phyloP scores from a whole-genome alignment of 1,140 invertebrate species.

The Drosophila funebris region DNA sequence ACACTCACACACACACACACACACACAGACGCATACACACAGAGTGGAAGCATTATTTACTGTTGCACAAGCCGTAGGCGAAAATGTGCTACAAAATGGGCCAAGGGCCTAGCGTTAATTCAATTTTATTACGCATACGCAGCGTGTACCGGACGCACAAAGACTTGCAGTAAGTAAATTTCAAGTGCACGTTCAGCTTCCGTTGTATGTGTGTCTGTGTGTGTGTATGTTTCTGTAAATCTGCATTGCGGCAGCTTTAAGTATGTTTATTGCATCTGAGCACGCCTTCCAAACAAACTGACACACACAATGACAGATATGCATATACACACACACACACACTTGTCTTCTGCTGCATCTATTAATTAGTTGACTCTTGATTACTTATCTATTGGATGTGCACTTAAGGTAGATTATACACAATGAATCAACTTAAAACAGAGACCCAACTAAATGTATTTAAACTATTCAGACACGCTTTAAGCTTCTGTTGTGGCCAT shows the following conservation, averaged over 20 bases:
- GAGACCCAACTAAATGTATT: not conserved
- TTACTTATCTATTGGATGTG: constrained; percentile 17
- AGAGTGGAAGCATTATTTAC: constrained; percentile 39
- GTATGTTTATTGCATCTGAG: constrained; percentile 1
- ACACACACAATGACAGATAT: not conserved
- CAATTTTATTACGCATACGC: constrained; percentile 76
- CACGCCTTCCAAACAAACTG: constrained; percentile 9
- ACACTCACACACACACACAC: not conserved
- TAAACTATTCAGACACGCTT: not conserved
- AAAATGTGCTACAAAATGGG: constrained; percentile 51
- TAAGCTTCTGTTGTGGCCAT: no score
- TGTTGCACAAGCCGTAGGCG: constrained; percentile 29
- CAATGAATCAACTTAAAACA: not conserved
- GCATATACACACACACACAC: not conserved
- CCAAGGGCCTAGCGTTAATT: constrained; percentile 57
- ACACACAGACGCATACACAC: not conserved
- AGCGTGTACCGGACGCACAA: constrained; percentile 34
- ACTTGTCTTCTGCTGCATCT: constrained; percentile 7
- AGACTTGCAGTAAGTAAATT: constrained; percentile 47
- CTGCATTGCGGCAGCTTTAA: constrained; percentile 66
- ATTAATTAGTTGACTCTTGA: constrained; percentile 38
- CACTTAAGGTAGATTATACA: constrained; percentile 12
- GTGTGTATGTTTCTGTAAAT: constrained; percentile 23
- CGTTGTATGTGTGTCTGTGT: constrained; percentile 17
- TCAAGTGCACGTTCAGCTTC: constrained; percentile 12